phyloP scores from a whole-genome alignment of 2,888 invertebrate genomes.

The Athalia cordata region DNA sequence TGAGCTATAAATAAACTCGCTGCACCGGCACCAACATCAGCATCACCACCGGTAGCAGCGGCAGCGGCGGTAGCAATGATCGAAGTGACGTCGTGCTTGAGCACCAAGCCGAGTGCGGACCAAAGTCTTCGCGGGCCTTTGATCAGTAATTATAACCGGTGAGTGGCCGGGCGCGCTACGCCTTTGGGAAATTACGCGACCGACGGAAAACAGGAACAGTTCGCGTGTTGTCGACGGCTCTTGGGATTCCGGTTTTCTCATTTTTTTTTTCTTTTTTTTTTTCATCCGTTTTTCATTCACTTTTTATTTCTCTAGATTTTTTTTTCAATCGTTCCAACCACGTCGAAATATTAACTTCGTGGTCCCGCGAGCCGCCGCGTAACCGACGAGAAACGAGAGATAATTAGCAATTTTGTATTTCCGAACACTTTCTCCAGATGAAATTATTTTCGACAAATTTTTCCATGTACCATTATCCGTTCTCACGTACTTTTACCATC shows the following conservation, averaged over 20 bases:
- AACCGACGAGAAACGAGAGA: constrained; percentile 31
- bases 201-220: constrained; percentile 38
- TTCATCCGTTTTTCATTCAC: neutral
- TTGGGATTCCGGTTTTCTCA: constrained; percentile 29
- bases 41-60: too few species aligned
- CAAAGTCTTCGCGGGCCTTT: constrained; percentile 53
- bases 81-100: constrained; percentile 34
- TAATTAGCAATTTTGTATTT: constrained; percentile 35
- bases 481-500: neutral
- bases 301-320: too few species aligned
- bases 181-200: constrained; percentile 45
- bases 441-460: neutral
- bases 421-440: neutral
- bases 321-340: neutral
- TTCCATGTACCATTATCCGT: too few species aligned
- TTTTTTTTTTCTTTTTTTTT: neutral
- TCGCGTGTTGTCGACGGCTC: constrained; percentile 35
- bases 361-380: neutral
- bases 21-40: too few species aligned
- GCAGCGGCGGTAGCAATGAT: constrained; percentile 5
- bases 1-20: constrained; percentile 21
- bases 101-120: constrained; percentile 13
- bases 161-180: constrained; percentile 49
- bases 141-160: constrained; percentile 66
- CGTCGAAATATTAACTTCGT: constrained; percentile 5